A percentile compares a stretch with the other conserved stretches of the same genome.
Evolutionary conservation across 2,888 invertebrate genomes (phyloP).

Genomic region (Plusia festucae): DNA sequence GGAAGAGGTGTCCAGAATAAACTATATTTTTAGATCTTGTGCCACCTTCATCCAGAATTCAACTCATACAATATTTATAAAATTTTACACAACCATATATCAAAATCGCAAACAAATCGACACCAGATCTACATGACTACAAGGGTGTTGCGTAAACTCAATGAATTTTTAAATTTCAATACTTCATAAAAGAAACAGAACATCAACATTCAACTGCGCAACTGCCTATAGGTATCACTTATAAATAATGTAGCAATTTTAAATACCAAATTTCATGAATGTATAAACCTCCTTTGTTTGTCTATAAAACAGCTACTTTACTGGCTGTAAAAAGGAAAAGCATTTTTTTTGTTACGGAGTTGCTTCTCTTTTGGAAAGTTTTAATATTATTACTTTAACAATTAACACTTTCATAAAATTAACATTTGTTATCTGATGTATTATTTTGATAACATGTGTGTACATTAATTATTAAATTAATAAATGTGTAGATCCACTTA

Average conservation of each 20-base stretch:
- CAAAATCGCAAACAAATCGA: not conserved
- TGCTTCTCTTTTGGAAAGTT: too few species aligned
- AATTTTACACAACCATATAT: slow-evolving; percentile 5
- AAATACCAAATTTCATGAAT: slow-evolving; percentile 77
- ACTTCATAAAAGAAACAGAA: slow-evolving; percentile 69
- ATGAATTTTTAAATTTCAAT: slow-evolving; percentile 60
- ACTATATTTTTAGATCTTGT: not conserved
- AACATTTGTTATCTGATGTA: too few species aligned
- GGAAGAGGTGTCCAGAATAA: too few species aligned
- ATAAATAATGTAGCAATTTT: slow-evolving; percentile 72
- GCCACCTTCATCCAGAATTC: not conserved
- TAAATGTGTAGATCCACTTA: not conserved
- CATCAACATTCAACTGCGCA: slow-evolving; percentile 71
- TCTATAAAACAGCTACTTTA: slow-evolving; percentile 42
- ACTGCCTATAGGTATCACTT: slow-evolving; percentile 56
- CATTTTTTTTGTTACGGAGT: not conserved
- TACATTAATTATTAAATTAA: too few species aligned
- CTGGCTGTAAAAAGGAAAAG: not conserved
- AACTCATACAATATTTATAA: not conserved
- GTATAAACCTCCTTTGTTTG: slow-evolving; percentile 69
- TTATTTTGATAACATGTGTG: too few species aligned
- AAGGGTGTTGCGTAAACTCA: slow-evolving; percentile 38
- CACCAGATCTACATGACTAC: slow-evolving; percentile 1
- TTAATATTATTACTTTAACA: too few species aligned
- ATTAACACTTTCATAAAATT: too few species aligned